Evolutionary conservation across 2,797 vertebrate genomes (phyloP).

Genomic region (Taeniopygia guttata): DNA sequence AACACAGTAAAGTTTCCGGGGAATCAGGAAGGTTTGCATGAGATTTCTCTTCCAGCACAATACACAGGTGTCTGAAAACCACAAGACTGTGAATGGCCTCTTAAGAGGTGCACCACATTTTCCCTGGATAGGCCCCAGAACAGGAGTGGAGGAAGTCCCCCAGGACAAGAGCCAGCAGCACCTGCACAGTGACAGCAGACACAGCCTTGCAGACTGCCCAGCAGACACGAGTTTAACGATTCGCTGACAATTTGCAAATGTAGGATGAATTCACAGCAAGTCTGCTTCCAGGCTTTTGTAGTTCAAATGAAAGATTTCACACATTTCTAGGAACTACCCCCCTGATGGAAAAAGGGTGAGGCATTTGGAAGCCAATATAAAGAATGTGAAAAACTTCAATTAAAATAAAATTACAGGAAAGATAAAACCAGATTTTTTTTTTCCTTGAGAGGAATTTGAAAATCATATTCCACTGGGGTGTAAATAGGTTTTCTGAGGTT

Average conservation of each 20-base stretch:
- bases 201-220: neutral
- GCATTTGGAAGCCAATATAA: neutral
- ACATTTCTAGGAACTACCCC: neutral
- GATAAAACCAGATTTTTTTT: neutral
- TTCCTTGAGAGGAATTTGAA: neutral
- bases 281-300: constrained; percentile 37
- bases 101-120: neutral
- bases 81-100: neutral
- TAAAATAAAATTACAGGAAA: constrained; percentile 10
- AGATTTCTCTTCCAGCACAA: neutral
- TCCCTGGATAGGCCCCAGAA: neutral
- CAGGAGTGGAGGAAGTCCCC: neutral
- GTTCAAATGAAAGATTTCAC: constrained; percentile 47
- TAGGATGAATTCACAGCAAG: constrained; percentile 30
- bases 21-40: neutral
- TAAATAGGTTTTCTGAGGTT: neutral
- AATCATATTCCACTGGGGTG: neutral
- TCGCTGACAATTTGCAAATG: constrained; percentile 17
- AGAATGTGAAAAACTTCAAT: constrained; percentile 28
- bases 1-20: neutral
- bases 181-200: neutral
- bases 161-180: neutral
- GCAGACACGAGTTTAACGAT: neutral
- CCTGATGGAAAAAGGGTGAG: neutral
- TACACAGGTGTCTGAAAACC: neutral